Conservation (phyloP, 2,113 vertebrate species). For the Atherinomorus stipes region DNA sequence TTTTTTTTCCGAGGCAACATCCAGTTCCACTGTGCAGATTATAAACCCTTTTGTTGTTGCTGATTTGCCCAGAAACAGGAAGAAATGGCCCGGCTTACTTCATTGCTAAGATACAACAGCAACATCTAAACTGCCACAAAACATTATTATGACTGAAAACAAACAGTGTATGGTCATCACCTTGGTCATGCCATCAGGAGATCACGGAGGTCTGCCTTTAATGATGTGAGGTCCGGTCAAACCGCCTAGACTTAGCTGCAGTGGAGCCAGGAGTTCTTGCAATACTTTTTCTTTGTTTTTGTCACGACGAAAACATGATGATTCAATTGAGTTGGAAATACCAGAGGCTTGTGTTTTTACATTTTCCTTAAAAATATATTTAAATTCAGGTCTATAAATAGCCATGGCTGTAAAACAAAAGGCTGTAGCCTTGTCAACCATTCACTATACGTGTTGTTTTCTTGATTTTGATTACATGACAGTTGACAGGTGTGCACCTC, state of each 20-base stretch:
- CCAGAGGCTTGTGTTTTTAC: conserved; percentile 26
- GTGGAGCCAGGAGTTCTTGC: conserved; percentile 12
- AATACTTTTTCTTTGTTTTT: neutral
- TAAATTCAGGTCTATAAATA: conserved; percentile 72
- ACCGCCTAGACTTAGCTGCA: neutral
- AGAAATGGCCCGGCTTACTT: conserved; percentile 49
- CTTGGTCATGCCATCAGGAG: conserved; percentile 55
- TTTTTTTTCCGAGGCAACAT: conserved; percentile 20
- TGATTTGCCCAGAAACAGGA: conserved; percentile 51
- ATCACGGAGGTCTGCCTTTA: conserved; percentile 18
- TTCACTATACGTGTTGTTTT: conserved; percentile 57
- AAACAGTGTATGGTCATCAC: conserved; percentile 53
- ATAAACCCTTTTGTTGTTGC: conserved; percentile 41
- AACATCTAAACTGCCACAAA: conserved; percentile 19
- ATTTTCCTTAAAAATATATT: conserved; percentile 35
- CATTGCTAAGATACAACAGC: conserved; percentile 7
- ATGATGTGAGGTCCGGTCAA: conserved; percentile 23
- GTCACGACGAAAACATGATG: conserved; percentile 16
- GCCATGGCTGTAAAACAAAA: conserved; percentile 48
- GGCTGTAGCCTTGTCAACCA: conserved; percentile 75
- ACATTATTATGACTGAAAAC: conserved; percentile 17
- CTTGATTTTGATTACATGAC: conserved; percentile 71
- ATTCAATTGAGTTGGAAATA: conserved; percentile 59
- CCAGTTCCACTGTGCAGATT: conserved; percentile 12
- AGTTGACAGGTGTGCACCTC: conserved; percentile 73